phyloP scores from a whole-genome alignment of 1,140 invertebrate genomes.

The Hyles euphorbiae region DNA sequence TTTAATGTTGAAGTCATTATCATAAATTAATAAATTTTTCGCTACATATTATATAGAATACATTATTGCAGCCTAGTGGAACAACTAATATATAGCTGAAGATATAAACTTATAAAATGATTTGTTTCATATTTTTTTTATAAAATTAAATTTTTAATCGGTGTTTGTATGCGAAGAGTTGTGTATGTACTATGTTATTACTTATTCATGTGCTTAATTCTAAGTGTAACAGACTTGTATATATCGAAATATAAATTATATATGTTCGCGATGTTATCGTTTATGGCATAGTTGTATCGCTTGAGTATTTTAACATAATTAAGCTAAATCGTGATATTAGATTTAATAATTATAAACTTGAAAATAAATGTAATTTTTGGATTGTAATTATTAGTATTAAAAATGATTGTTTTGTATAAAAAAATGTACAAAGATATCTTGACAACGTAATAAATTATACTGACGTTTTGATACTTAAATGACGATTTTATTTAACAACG shows the following conservation, averaged over 20 bases:
- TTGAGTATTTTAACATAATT: constrained; percentile 62
- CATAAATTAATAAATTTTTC: too few relatives aligned
- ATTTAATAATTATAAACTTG: constrained; percentile 71
- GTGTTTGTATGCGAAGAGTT: constrained; percentile 16
- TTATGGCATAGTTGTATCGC: constrained; percentile 56
- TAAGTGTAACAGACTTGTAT: constrained; percentile 17
- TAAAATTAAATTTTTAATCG: not conserved
- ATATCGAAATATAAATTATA: constrained; percentile 15
- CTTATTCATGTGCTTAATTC: constrained; percentile 26
- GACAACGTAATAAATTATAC: constrained; percentile 73
- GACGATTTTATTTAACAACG: constrained; percentile 46
- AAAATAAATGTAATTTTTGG: constrained; percentile 74
- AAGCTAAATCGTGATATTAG: constrained; percentile 75
- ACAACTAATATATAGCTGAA: not conserved
- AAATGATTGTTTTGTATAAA: constrained; percentile 75
- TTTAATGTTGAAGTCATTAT: too few relatives aligned
- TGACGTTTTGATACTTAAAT: constrained; percentile 73
- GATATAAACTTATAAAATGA: not conserved
- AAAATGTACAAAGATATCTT: constrained; percentile 73
- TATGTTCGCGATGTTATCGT: constrained; percentile 61
- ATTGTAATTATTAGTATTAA: constrained; percentile 74
- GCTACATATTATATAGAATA: too few relatives aligned
- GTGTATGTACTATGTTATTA: constrained; percentile 3
- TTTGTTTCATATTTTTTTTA: constrained; percentile 3
- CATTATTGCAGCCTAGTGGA: too few relatives aligned